Evolutionary conservation across 2,797 vertebrate genomes (phyloP), one percentile per base, ranked within the genome.

Genomic region (Crocidura indochinensis): DNA sequence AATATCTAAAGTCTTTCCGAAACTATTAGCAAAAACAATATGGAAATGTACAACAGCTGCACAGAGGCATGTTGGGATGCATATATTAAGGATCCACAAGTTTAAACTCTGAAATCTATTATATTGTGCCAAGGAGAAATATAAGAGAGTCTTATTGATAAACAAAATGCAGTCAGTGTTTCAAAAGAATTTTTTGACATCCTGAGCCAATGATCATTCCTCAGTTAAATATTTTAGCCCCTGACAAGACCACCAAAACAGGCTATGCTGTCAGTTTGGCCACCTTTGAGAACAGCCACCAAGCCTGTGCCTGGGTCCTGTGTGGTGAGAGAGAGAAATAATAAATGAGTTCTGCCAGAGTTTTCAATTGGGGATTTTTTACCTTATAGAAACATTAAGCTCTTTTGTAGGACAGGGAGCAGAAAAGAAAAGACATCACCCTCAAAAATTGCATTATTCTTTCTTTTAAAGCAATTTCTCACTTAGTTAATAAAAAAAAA

Each of bases 91-190:
- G 76, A 94, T 84, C 64, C 73, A 69, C 53, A 94, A 65, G 62
- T 92, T 87, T 31, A 91, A 88, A 92, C 94, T 96, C 91, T 96
- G 87, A 94, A 95, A 96, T 95, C 76, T 56, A 92, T 80, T 95
- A 95, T 95, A 91, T 89, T 97, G 92, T 94, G 93, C 77, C 95
- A 97, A 97, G 96, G 86, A 96, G 96, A 97, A 96, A 94, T 88
- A 91, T 9, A 67, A 92, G 79, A 89, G 86, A 95, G 93, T 96
- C 91, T 19, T 94, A 92, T 93, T 94, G 75, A 96, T 97, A 97
- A 97, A 97, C 96, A 95, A 94, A 96, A 91, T n/a, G 29, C 75
- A 96, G 64, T 90, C 24, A 15, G 14, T n/a, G 20, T 74, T 84
- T 46, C 78, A 8, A 51, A 78, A 88, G 71, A 84, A 95, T 95